phyloP scores from a whole-genome alignment of 2,888 invertebrate species.

The Sphinx pinastri region DNA sequence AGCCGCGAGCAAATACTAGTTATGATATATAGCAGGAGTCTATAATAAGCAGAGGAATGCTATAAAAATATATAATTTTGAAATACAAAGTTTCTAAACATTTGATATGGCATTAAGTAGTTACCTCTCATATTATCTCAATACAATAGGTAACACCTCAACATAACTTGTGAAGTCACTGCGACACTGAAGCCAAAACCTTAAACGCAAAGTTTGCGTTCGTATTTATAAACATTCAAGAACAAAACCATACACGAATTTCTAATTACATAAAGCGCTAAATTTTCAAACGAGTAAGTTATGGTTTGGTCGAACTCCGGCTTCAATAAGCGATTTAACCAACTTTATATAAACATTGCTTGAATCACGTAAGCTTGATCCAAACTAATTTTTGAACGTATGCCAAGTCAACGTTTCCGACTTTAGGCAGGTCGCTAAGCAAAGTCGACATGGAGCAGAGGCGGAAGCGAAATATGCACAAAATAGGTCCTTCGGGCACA shows the following conservation, averaged over 20 bases:
- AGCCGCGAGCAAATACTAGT: too few species aligned
- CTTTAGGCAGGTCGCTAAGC: too few species aligned
- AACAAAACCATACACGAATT: constrained; percentile 7
- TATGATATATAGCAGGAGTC: too few species aligned
- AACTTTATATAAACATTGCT: constrained; percentile 14
- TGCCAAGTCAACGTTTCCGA: constrained; percentile 54
- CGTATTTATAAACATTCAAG: not conserved
- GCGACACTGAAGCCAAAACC: not conserved
- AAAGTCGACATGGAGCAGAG: too few species aligned
- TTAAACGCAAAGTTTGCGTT: not conserved
- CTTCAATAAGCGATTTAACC: constrained; percentile 15
- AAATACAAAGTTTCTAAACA: too few species aligned
- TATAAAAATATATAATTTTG: too few species aligned
- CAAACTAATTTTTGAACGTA: constrained; percentile 56
- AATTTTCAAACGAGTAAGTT: constrained; percentile 12
- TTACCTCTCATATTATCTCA: too few species aligned
- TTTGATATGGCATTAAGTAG: too few species aligned
- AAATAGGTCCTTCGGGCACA: too few species aligned
- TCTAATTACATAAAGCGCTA: not conserved
- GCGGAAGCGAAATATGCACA: too few species aligned
- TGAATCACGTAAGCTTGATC: constrained; percentile 38
- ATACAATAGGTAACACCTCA: too few species aligned
- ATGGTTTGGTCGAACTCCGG: constrained; percentile 12
- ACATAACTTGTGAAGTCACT: not conserved
- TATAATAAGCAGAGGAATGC: too few species aligned